Base-by-base conservation (phyloP, 2,888 invertebrate species). In the Drosophila infuscata region DNA sequence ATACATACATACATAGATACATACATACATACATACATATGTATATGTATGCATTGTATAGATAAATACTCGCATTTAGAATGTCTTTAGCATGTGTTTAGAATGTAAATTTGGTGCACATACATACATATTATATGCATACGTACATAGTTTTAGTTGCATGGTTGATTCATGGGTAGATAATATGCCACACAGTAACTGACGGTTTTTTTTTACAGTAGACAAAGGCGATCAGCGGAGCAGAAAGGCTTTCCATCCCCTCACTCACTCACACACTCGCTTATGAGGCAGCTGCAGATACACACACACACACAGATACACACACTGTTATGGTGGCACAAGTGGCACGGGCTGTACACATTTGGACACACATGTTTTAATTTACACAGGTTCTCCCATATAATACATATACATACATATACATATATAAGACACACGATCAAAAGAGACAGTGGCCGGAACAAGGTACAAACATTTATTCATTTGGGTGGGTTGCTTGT, bases 201-300 rank as follows among this genome's bases (percentile, higher is more conserved):
- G 72, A 74, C 89, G 86, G 72, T 81, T 20, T 43, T 2, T 20
- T 41, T 43, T 75, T 68, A 53, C 63, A 73, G 81, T 59, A 80
- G 71, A 53, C 69, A 78, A 54, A 62, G 51, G 53, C 82, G 73
- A 65, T 70, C 82, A 89, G 25, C 83, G 79, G 79, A 89, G 84
- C 82, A 87, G 64, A 86, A 82, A 82, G 78, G 51, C 85, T 82
- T 70, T 88, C 79, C 77, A 81, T 71, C 83, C 83, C 88, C 38
- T 38, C n/a, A 56, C 54, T 20, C 54, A 2, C 35, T 11, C 6
- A 25, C 32, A 29, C 54, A 15, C 6, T 73, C 81, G 68, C 66
- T 61, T 48, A 48, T 53, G 61, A 46, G 69, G 63, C 76, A 83
- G 88, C 83, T 73, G 88, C 78, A 72, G 33, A 67, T 5, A 68